phyloP scores from a whole-genome alignment of 2,888 invertebrate genomes.

The Pterostichus madidus region DNA sequence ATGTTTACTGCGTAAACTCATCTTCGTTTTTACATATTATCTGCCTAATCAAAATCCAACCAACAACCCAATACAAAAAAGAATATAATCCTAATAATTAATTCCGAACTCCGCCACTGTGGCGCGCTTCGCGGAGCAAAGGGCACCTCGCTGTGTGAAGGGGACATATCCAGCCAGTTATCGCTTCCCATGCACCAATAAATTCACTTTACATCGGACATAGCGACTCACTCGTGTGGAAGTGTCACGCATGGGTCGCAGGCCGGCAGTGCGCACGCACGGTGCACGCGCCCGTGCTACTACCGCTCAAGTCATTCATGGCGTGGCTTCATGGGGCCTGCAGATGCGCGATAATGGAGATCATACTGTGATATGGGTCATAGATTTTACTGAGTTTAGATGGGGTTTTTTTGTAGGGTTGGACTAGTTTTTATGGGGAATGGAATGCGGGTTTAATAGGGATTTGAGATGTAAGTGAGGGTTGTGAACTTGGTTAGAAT shows the following conservation, averaged over 20 bases:
- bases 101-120: not conserved
- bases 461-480: too few relatives aligned
- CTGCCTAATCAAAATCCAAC: too few relatives aligned
- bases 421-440: not conserved
- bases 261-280: not conserved
- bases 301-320: constrained; percentile 13
- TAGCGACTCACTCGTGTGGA: constrained; percentile 31
- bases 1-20: too few relatives aligned
- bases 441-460: too few relatives aligned
- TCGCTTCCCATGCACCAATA: constrained; percentile 56
- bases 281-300: not conserved
- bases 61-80: too few relatives aligned
- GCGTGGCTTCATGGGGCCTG: not conserved
- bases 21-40: too few relatives aligned
- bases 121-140: not conserved
- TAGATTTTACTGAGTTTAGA: too few relatives aligned
- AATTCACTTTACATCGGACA: constrained; percentile 50
- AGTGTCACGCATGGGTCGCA: constrained; percentile 40
- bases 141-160: constrained; percentile 1
- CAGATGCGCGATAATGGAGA: not conserved
- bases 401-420: not conserved
- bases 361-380: not conserved
- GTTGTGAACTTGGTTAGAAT: too few relatives aligned
- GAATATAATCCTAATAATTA: too few relatives aligned
- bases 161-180: constrained; percentile 35